Evolutionary conservation across 2,113 vertebrate genomes (phyloP).

Genomic region (Melierax canorus): DNA sequence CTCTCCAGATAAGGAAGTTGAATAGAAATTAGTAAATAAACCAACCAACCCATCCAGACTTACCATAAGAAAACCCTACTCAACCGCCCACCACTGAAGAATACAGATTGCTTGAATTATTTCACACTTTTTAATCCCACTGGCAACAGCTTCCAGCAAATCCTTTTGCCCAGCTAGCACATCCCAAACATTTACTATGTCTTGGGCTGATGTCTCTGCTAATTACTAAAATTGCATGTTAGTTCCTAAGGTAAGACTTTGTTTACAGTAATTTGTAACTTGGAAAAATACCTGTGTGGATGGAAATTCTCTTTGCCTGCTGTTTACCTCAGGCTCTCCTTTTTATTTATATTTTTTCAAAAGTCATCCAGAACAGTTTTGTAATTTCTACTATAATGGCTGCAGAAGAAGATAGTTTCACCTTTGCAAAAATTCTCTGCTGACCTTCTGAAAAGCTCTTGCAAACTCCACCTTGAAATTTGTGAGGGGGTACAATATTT

Average conservation of each 20-base stretch:
- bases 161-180: background rate
- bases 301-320: background rate
- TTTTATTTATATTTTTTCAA: background rate
- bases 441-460: background rate
- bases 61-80: background rate
- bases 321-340: background rate
- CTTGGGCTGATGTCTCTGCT: background rate
- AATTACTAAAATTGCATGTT: background rate
- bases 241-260: background rate
- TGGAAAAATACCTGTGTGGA: background rate
- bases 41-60: background rate
- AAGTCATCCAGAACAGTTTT: background rate
- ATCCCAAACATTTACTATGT: background rate
- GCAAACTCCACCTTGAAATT: background rate
- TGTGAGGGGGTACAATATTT: background rate
- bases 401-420: background rate
- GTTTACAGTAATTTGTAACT: background rate
- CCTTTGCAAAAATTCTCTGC: background rate
- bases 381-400: background rate
- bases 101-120: background rate
- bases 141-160: background rate
- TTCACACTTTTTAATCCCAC: background rate
- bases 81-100: background rate
- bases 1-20: background rate
- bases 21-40: background rate